phyloP scores from a whole-genome alignment of 1,140 invertebrate genomes.

The Pemphigus obesinymphae region DNA sequence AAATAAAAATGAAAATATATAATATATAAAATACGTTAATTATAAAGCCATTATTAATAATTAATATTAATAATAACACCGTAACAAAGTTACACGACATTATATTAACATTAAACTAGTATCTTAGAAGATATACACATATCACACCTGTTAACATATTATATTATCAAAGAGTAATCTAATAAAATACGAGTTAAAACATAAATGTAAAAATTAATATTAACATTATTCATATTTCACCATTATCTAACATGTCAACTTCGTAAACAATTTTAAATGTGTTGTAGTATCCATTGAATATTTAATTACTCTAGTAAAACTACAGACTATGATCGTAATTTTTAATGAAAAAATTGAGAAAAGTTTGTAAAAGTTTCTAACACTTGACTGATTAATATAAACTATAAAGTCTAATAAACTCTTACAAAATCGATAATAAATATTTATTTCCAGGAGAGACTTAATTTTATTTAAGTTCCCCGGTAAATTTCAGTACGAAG shows the following conservation, averaged over 20 bases:
- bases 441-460: not conserved
- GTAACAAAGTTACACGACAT: not conserved
- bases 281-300: not conserved
- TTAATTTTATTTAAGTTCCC: not conserved
- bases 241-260: no score
- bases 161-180: not conserved
- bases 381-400: not conserved
- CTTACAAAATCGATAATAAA: not conserved
- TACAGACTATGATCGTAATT: not conserved
- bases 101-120: not conserved
- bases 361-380: not conserved
- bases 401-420: not conserved
- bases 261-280: not conserved
- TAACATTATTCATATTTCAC: no score
- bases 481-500: not conserved
- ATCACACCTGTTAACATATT: not conserved
- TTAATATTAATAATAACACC: not conserved
- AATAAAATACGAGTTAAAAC: not conserved
- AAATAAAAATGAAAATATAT: no score
- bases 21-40: no score
- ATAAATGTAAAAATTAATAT: not conserved
- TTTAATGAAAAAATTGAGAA: not conserved
- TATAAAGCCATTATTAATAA: no score
- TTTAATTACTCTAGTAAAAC: no score
- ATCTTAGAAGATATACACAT: not conserved